A percentile compares a stretch with the other conserved stretches of the same genome.
These are phyloP conservation scores for Ericerus pela DNA, from an alignment of 1,140 invertebrate genomes.

Conservation along the genomic window DNA sequence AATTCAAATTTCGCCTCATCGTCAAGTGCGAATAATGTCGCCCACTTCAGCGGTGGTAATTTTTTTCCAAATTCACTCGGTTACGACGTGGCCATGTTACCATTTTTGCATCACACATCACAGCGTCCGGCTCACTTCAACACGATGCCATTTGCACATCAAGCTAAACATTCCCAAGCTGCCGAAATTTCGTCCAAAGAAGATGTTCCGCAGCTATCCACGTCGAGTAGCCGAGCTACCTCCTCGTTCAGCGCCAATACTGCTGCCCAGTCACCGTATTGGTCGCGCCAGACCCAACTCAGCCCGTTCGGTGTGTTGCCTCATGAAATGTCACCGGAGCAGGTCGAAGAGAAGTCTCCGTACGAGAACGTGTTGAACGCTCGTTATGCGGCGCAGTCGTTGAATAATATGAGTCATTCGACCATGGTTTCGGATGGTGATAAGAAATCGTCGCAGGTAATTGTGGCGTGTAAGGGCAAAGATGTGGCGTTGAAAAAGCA, in stretches of 20 bases:
- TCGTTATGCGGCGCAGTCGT: background rate
- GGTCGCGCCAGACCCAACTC: background rate
- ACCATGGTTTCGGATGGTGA: background rate
- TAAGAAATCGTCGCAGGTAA: background rate
- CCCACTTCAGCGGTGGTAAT: background rate
- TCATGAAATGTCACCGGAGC: slow-evolving; percentile 7
- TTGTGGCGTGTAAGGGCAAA: background rate
- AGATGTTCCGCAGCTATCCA: background rate
- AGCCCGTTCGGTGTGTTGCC: slow-evolving; percentile 16
- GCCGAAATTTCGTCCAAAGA: background rate
- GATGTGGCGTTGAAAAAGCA: background rate
- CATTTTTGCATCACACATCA: slow-evolving; percentile 1
- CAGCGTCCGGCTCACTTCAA: slow-evolving; percentile 1
- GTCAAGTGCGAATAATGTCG: background rate
- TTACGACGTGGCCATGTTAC: slow-evolving; percentile 7
- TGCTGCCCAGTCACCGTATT: background rate
- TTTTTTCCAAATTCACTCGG: slow-evolving; percentile 1
- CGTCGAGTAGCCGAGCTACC: background rate
- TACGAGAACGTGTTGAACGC: background rate
- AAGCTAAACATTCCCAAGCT: background rate
- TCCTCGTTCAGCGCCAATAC: background rate
- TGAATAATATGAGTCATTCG: background rate
- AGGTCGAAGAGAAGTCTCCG: background rate
- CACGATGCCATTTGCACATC: background rate
- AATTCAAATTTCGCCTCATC: background rate